Evolutionary conservation across 2,888 invertebrate genomes (phyloP).

Genomic region (Hydraecia micacea): DNA sequence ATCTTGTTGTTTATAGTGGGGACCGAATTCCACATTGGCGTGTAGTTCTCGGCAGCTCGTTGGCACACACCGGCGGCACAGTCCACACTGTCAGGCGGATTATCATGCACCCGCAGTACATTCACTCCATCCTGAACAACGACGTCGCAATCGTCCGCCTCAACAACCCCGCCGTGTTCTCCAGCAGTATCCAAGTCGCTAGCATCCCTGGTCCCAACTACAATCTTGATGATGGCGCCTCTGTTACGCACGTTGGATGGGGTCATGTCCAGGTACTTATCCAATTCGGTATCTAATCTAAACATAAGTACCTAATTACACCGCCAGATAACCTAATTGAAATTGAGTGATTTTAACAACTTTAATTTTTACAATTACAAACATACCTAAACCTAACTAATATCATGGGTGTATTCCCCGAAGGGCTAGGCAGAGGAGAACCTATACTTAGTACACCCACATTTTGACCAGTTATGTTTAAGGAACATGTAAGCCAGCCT

Average conservation of each 20-base stretch:
- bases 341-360: no score
- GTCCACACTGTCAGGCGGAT: slow-evolving; percentile 58
- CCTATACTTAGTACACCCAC: no score
- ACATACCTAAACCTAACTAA: no score
- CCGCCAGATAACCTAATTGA: no score
- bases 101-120: slow-evolving; percentile 68
- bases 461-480: not conserved
- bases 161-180: slow-evolving; percentile 56
- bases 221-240: slow-evolving; percentile 29
- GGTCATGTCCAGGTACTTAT: slow-evolving; percentile 68
- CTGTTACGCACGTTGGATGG: slow-evolving; percentile 70
- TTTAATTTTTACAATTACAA: no score
- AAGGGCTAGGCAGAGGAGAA: no score
- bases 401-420: no score
- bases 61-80: slow-evolving; percentile 67
- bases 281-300: not conserved
- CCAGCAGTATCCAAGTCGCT: slow-evolving; percentile 61
- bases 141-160: slow-evolving; percentile 74
- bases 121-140: slow-evolving; percentile 53
- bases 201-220: slow-evolving; percentile 62
- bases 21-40: slow-evolving; percentile 64
- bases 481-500: no score
- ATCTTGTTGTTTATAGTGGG: slow-evolving; percentile 14
- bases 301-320: no score
- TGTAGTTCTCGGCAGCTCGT: slow-evolving; percentile 69